These are phyloP conservation scores for Ectropis grisescens DNA, from an alignment of 1,140 invertebrate genomes.

Conservation along the genomic window DNA sequence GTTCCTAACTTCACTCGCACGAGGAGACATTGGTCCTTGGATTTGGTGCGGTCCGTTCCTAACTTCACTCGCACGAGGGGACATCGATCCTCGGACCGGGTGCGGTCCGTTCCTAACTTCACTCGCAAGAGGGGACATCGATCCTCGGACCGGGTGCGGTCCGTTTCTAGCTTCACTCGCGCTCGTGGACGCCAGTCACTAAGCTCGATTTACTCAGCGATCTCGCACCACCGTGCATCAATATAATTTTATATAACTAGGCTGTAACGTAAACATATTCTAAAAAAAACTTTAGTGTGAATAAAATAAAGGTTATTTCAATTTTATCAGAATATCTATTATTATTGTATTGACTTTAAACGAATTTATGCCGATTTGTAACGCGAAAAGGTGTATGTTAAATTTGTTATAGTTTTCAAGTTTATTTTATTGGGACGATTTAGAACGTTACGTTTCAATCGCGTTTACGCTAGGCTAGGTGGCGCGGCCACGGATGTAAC, in stretches of 20 bases:
- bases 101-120: too few relatives aligned
- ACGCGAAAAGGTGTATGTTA: conserved; percentile 28
- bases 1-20: too few relatives aligned
- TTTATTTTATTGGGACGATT: conserved; percentile 61
- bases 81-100: too few relatives aligned
- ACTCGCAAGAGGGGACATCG: too few relatives aligned
- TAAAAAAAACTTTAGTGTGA: conserved; percentile 65
- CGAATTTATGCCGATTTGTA: conserved; percentile 53
- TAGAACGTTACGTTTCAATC: conserved; percentile 56
- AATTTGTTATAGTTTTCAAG: conserved; percentile 50
- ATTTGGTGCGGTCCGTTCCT: too few relatives aligned
- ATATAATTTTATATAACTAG: conserved; percentile 50
- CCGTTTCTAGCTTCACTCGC: too few relatives aligned
- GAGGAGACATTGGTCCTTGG: too few relatives aligned
- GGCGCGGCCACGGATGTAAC: conserved; percentile 49
- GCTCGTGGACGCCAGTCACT: too few relatives aligned
- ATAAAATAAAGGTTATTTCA: conserved; percentile 65
- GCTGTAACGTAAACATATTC: conserved; percentile 61
- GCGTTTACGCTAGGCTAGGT: conserved; percentile 62
- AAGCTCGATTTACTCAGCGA: too few relatives aligned
- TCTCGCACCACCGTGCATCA: conserved; percentile 54
- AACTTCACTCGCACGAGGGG: too few relatives aligned
- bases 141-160: too few relatives aligned
- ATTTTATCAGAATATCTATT: conserved; percentile 64
- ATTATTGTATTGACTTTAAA: conserved; percentile 54